Evolutionary conservation across 2,888 invertebrate species (phyloP).

Genomic region (Agriopis marginaria): DNA sequence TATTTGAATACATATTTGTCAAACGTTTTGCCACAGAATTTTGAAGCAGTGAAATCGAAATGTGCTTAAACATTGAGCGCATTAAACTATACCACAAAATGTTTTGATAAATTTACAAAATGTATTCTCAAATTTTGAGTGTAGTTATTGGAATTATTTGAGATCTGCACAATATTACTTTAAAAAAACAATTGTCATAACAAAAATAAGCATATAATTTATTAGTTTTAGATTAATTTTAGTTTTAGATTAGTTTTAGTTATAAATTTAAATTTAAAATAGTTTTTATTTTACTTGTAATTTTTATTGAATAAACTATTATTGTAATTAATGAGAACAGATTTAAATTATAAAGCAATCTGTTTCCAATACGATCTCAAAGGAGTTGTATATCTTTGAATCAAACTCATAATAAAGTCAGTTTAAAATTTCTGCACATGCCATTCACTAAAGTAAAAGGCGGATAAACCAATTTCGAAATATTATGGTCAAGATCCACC

Average conservation of each 20-base stretch:
- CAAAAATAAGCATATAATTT: background rate
- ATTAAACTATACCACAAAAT: background rate
- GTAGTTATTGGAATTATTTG: background rate
- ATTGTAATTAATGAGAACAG: background rate
- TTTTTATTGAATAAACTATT: too few species aligned
- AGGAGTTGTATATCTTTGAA: background rate
- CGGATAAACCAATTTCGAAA: constrained; percentile 35
- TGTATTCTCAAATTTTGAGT: background rate
- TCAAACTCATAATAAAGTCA: constrained; percentile 17
- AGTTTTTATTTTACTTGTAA: too few species aligned
- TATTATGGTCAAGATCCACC: constrained; percentile 15
- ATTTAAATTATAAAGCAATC: constrained; percentile 4
- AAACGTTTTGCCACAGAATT: constrained; percentile 33
- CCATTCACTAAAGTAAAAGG: constrained; percentile 36
- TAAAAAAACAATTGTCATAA: background rate
- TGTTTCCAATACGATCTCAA: background rate
- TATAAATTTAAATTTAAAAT: too few species aligned
- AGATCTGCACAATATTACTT: background rate
- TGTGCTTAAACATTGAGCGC: constrained; percentile 1
- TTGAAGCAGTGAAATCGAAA: constrained; percentile 14
- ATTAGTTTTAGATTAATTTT: too few species aligned
- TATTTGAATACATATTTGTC: constrained; percentile 44
- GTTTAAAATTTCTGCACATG: constrained; percentile 23
- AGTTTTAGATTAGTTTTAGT: too few species aligned
- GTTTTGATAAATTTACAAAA: background rate